These are phyloP conservation scores for Calameuta pallipes DNA, from an alignment of 2,888 invertebrate genomes.

Conservation along the genomic window DNA sequence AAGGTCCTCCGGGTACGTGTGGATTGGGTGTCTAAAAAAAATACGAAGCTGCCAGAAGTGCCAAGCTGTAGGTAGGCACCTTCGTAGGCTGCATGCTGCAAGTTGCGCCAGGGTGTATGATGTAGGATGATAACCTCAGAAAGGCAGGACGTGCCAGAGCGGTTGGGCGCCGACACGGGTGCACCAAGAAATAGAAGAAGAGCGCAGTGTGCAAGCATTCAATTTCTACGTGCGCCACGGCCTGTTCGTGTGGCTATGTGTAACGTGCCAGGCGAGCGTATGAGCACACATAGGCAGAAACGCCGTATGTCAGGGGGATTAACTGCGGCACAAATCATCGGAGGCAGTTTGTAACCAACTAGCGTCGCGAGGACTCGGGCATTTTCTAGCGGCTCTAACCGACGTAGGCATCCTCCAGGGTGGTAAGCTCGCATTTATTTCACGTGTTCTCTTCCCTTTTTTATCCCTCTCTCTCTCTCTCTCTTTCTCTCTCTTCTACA, in stretches of 20 bases:
- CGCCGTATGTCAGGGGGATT: conserved; percentile 31
- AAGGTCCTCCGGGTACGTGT: neutral
- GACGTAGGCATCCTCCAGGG: neutral
- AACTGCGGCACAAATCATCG: conserved; percentile 35
- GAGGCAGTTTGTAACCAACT: conserved; percentile 28
- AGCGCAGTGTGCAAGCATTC: neutral
- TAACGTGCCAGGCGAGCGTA: neutral
- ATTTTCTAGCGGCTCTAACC: neutral
- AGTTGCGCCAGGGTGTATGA: neutral
- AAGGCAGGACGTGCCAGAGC: neutral
- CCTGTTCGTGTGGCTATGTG: neutral
- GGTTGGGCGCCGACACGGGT: neutral
- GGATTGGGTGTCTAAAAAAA: neutral
- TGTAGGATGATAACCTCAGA: neutral
- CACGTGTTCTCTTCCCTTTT: neutral
- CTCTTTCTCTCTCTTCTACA: neutral
- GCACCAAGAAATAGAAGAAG: neutral
- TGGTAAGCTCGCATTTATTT: neutral
- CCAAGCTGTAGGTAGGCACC: neutral
- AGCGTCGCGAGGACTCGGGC: conserved; percentile 16
- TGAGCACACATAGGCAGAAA: conserved; percentile 12
- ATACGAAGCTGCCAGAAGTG: neutral
- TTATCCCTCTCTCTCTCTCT: neutral
- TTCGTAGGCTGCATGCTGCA: neutral
- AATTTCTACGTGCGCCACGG: neutral